phyloP scores from a whole-genome alignment of 35 echinoderm and acorn worm genomes.

The Strongylocentrotus purpuratus region DNA sequence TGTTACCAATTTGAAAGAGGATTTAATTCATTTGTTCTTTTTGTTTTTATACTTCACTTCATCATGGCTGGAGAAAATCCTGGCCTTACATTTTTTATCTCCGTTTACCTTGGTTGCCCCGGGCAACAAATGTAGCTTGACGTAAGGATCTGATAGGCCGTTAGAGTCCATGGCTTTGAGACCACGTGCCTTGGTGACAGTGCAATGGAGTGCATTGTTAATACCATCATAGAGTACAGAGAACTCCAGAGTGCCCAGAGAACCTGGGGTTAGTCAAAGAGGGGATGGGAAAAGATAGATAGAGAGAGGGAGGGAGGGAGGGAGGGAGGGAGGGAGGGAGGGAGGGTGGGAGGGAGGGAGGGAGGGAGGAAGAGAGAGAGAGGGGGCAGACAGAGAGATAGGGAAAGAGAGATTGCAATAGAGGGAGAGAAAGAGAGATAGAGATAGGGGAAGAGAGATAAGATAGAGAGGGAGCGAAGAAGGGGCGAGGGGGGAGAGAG shows the following conservation, averaged over 20 bases:
- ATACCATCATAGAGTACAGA: conserved; percentile 94
- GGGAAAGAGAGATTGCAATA: background rate
- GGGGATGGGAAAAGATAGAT: background rate
- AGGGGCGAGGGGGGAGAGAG: background rate
- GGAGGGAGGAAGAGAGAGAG: background rate
- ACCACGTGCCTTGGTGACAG: conserved; percentile 88
- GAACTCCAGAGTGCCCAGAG: conserved; percentile 89
- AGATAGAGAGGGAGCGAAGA: background rate
- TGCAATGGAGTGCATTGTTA: conserved; percentile 97
- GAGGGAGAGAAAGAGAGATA: background rate
- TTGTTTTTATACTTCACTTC: too few species aligned
- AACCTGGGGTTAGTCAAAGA: conserved; percentile 58
- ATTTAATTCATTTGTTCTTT: too few species aligned
- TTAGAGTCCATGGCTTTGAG: conserved; percentile 98
- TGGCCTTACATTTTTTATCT: background rate
- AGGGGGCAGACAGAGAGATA: background rate
- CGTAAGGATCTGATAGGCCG: conserved; percentile 94
- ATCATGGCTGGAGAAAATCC: background rate
- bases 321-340: background rate
- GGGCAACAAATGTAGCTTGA: conserved; percentile 93
- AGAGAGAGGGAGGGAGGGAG: background rate
- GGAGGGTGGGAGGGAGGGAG: background rate
- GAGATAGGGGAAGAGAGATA: background rate
- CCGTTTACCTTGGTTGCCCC: conserved; percentile 89
- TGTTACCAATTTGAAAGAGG: too few species aligned